Evolutionary conservation across 2,113 vertebrate species (phyloP).

Genomic region (Martes martes): DNA sequence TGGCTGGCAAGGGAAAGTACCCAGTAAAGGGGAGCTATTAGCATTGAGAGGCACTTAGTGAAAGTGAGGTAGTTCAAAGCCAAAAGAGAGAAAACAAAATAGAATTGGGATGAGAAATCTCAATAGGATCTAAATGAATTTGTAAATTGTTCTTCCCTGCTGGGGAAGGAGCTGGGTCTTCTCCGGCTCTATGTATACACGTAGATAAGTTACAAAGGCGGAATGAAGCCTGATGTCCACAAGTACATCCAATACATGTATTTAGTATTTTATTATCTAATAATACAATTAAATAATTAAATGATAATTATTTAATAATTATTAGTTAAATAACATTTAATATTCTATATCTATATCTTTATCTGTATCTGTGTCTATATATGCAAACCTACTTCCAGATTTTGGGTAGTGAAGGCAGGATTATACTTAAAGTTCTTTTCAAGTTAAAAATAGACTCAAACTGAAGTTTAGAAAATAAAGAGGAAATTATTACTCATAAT

Average conservation of each 20-base stretch:
- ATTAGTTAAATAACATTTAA: background rate
- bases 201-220: background rate
- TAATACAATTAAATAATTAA: background rate
- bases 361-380: background rate
- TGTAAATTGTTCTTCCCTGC: constrained; percentile 17
- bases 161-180: background rate
- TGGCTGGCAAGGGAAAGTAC: background rate
- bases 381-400: background rate
- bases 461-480: constrained; percentile 17
- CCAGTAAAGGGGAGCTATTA: background rate
- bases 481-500: constrained; percentile 35
- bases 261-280: background rate
- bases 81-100: constrained; percentile 18
- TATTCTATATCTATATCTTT: background rate
- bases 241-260: background rate
- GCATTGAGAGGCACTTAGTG: background rate
- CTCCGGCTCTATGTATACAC: background rate
- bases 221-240: background rate
- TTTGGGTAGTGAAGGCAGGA: background rate
- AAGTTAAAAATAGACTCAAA: constrained; percentile 42
- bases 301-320: background rate
- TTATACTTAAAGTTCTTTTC: background rate
- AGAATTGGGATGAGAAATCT: background rate
- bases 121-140: constrained; percentile 42
- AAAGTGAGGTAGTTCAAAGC: background rate